phyloP scores from a whole-genome alignment of 2,888 invertebrate genomes.

The Doris montereyensis region DNA sequence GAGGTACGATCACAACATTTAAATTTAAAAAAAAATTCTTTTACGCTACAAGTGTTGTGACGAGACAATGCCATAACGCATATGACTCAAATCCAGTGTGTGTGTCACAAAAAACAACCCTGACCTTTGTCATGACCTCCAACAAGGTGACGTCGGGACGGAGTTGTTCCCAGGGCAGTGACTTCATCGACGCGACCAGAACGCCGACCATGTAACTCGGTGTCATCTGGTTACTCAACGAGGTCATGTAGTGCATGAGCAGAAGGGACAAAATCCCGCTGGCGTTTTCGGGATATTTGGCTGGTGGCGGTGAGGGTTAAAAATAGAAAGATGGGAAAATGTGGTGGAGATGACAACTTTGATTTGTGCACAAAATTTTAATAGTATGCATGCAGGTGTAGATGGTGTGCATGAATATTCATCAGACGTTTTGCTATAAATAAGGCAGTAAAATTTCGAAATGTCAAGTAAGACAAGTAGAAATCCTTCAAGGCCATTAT shows the following conservation, averaged over 20 bases:
- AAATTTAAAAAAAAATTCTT: no score
- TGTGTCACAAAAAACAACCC: no score
- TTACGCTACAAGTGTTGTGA: no score
- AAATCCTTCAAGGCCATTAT: no score
- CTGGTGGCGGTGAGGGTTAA: no score
- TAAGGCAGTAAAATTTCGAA: no score
- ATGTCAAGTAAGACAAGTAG: no score
- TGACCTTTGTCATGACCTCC: constrained; percentile 81
- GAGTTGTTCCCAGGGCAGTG: constrained; percentile 83
- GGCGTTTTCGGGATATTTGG: constrained; percentile 20
- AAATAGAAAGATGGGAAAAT: not conserved
- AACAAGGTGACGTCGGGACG: constrained; percentile 80
- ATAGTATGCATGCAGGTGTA: constrained; percentile 81
- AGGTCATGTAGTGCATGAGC: constrained; percentile 79
- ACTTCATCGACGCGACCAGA: constrained; percentile 79
- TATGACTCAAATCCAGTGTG: no score
- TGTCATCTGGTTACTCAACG: constrained; percentile 79
- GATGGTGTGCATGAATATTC: no score
- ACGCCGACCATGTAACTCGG: constrained; percentile 78
- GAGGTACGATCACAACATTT: no score
- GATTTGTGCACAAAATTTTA: constrained; percentile 79
- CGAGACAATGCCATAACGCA: no score
- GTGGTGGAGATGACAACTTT: not conserved
- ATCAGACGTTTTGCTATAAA: no score
- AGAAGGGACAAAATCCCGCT: constrained; percentile 55